Evolutionary conservation across 2,888 invertebrate genomes (phyloP), one percentile per base, ranked within the genome.

Genomic region (Sarcophaga rosellei): DNA sequence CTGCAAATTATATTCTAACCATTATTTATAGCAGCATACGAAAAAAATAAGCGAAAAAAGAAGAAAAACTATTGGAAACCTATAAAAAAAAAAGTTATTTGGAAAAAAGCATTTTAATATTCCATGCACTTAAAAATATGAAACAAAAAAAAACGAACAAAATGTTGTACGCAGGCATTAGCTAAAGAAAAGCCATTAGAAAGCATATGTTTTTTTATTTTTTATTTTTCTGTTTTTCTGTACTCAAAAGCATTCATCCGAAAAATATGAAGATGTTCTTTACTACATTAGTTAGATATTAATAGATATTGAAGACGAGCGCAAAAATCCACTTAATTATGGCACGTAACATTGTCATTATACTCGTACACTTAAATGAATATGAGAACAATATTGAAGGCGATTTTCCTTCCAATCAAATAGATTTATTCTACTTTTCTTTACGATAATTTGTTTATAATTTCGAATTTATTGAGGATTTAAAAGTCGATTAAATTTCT

Each of bases 271-370:
- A 82, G n/a, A 70, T 65, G 25, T 76, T 76, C 25, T 5, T 62
- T 45, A 74, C 81, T 65, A 57, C 70, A 76, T 79, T 76, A 76
- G 69, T 63, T 68, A 69, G 68, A 75, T 69, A 75, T 80, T 73
- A 35, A 59, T 6, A 57, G 69, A 83, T n/a, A n/a, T 35, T 1
- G 35, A 21, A 21, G 3, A 63, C n/a, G n/a, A 69, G 23, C n/a
- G n/a, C n/a, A n/a, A 69, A 75, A 69, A 1, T 5, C 15, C 35
- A 79, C 59, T 65, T 70, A 70, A 47, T 44, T 75, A 53, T 79
- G 84, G 59, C 79, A 84, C 79, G 69, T 79, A 69, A 79, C 63
- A 65, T 84, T 79, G 45, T 84, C 69, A 63, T 84, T 79, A 65
- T 59, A n/a, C n/a, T n/a, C n/a, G n/a, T n/a, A 70, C 74, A 79